Evolutionary conservation across 2,888 invertebrate species (phyloP).

Genomic region (Trisateles emortualis): DNA sequence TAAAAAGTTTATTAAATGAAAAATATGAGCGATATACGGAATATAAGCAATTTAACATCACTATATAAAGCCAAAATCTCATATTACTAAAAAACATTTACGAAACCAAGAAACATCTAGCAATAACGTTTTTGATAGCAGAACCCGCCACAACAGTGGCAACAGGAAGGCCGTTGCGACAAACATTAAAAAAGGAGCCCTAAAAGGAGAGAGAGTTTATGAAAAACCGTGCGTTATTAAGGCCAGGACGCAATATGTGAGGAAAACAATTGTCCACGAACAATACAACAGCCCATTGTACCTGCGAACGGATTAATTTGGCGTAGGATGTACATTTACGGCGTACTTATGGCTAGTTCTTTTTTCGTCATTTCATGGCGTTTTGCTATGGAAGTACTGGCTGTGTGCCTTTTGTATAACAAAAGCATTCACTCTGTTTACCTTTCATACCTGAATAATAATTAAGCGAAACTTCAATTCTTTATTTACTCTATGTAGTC

Average conservation of each 20-base stretch:
- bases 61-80: neutral
- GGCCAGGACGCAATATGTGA: constrained; percentile 53
- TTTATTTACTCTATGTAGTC: no score
- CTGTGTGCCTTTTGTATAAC: neutral
- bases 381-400: neutral
- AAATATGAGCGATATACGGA: neutral
- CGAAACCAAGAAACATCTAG: constrained; percentile 13
- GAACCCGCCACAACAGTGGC: constrained; percentile 9
- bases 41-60: neutral
- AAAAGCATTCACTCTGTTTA: neutral
- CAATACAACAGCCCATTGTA: constrained; percentile 45
- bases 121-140: constrained; percentile 10
- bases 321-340: constrained; percentile 21
- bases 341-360: constrained; percentile 5
- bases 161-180: constrained; percentile 30
- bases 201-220: constrained; percentile 41
- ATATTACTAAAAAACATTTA: constrained; percentile 2
- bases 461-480: no score
- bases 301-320: constrained; percentile 53
- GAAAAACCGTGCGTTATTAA: constrained; percentile 52
- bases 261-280: constrained; percentile 52
- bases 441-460: no score
- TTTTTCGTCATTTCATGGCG: neutral
- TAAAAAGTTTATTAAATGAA: no score
- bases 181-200: constrained; percentile 43